phyloP scores from a whole-genome alignment of 1,140 invertebrate species.

The Heliconius himera region DNA sequence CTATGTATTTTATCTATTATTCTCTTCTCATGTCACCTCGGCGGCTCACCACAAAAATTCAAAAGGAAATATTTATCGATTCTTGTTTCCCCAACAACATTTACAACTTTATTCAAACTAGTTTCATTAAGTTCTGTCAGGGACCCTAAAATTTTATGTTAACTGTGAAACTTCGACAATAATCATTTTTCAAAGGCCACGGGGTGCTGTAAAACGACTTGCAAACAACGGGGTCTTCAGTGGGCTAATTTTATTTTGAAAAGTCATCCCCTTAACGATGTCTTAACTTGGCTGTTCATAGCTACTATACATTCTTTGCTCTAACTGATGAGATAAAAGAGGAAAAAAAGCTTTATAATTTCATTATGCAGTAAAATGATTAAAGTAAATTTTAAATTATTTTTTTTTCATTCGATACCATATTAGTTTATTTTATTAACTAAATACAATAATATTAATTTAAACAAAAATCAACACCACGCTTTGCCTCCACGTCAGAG shows the following conservation, averaged over 20 bases:
- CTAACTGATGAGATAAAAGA: not conserved
- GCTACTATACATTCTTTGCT: not conserved
- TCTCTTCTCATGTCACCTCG: no score
- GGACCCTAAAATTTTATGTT: slow-evolving; percentile 48
- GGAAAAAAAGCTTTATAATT: no score
- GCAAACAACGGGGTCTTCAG: slow-evolving; percentile 48
- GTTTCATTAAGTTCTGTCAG: slow-evolving; percentile 40
- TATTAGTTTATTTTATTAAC: no score
- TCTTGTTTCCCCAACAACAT: slow-evolving; percentile 23
- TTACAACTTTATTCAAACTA: slow-evolving; percentile 29
- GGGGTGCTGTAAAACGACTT: slow-evolving; percentile 51
- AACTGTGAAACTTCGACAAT: slow-evolving; percentile 50
- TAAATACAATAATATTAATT: no score
- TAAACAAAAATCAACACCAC: no score
- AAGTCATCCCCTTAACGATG: slow-evolving; percentile 55
- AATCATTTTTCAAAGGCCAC: slow-evolving; percentile 60
- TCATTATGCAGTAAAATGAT: no score
- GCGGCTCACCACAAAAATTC: not conserved
- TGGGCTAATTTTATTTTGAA: slow-evolving; percentile 53
- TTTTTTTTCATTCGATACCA: no score
- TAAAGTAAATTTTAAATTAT: no score
- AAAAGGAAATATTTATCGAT: not conserved
- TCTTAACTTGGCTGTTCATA: slow-evolving; percentile 47
- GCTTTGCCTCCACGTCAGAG: no score
- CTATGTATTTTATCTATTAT: no score